Base-by-base conservation (phyloP, 2,113 vertebrate species). In the Gadus macrocephalus region DNA sequence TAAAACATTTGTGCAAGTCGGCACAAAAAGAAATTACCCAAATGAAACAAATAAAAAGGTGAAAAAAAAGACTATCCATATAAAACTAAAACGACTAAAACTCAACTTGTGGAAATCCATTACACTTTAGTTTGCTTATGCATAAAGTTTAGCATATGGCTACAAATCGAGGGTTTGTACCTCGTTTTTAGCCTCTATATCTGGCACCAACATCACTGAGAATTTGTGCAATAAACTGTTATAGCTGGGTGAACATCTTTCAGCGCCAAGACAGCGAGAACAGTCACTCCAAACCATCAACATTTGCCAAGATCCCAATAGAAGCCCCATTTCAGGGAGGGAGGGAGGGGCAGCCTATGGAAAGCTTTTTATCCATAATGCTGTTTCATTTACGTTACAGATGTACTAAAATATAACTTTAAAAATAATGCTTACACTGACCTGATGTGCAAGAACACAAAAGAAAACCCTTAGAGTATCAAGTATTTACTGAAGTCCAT, bases 1-100 rank as follows among this genome's bases (percentile, higher is more conserved):
- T 79, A 87, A 89, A 90, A 87, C 20, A 82, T 86, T 90, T 90
- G 86, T 82, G 87, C 85, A 75, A 7, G 5, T 3, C 0, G 16
- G 86, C 86, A 90, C 89, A 89, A 82, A 90, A 83, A 85, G 66
- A 67, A 35, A 69, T 83, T n/a, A 73, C 25, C 19, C 53, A 55
- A 79, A 71, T 66, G 71, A 15, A 77, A 42, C 74, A 85, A 68
- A 70, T 66, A 73, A 82, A 74, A 74, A 77, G 69, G 12, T 28
- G 76, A 76, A 53, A 38, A 75, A 67, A 2, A 67, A 49, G 11
- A 42, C 38, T 70, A 77, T 14, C 35, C 20, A 9, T 20, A 53
- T 17, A 12, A 42, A 67, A 31, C 16, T 31, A 56, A 59, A 71
- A 62, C 70, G 63, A 27, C 27, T 12, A 9, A 12, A 49, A 9